phyloP scores from a whole-genome alignment of 2,113 vertebrate genomes.

The Clarias batrachus region DNA sequence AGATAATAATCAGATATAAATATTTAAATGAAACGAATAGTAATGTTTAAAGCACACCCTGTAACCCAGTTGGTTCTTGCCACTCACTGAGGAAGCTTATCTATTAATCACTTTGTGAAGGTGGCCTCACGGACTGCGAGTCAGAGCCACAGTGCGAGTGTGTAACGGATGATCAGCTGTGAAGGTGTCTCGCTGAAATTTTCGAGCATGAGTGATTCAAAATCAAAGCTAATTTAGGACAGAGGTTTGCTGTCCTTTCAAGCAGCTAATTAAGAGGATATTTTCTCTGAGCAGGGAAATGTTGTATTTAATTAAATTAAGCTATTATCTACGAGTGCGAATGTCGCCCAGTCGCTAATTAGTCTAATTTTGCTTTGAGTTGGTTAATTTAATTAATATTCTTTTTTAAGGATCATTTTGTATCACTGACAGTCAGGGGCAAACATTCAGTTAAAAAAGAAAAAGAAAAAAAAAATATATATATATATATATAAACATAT shows the following conservation, averaged over 20 bases:
- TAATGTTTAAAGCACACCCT: background rate
- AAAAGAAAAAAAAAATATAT: too few species aligned
- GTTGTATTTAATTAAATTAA: conserved; percentile 57
- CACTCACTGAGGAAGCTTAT: background rate
- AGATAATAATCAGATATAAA: background rate
- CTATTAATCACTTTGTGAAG: conserved; percentile 7
- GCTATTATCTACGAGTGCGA: conserved; percentile 47
- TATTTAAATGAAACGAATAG: background rate
- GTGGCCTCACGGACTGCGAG: background rate
- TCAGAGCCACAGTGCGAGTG: background rate
- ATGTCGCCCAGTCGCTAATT: conserved; percentile 49
- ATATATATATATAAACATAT: too few species aligned
- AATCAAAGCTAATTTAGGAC: conserved; percentile 53
- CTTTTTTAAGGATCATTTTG: conserved; percentile 37
- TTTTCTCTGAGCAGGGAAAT: conserved; percentile 42
- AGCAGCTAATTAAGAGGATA: conserved; percentile 53
- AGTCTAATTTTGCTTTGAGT: conserved; percentile 43
- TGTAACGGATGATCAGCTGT: conserved; percentile 38
- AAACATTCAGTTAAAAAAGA: too few species aligned
- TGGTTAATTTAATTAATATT: conserved; percentile 51
- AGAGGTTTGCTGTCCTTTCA: conserved; percentile 53
- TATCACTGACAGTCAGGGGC: too few species aligned
- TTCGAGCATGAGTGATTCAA: conserved; percentile 44
- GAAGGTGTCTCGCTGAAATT: conserved; percentile 39
- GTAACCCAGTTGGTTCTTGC: background rate